These are phyloP conservation scores for Balaeniceps rex DNA, from an alignment of 2,113 vertebrate species.

Conservation along the genomic window DNA sequence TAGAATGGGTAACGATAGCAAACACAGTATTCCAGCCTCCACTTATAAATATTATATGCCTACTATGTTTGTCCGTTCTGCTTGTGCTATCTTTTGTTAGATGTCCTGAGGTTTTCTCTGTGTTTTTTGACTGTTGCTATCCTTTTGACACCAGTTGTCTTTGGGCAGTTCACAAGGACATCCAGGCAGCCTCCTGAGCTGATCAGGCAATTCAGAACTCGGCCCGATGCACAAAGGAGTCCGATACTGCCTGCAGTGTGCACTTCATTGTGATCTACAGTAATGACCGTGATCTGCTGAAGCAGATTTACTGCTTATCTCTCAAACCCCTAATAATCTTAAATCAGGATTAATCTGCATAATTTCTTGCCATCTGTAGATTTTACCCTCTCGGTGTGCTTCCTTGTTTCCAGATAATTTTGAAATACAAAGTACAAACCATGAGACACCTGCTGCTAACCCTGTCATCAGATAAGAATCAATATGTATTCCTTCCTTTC, in stretches of 20 bases:
- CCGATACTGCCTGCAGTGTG: rapidly evolving
- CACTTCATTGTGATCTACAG: neutral
- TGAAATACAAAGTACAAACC: neutral
- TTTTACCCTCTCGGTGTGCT: neutral
- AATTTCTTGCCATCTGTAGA: neutral
- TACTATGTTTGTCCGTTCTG: neutral
- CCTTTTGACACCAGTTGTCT: neutral
- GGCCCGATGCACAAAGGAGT: no score
- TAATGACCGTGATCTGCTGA: neutral
- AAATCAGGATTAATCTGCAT: neutral
- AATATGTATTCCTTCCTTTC: neutral
- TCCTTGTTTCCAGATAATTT: neutral
- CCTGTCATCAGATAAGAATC: neutral
- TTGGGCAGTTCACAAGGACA: neutral
- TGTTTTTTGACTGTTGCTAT: neutral
- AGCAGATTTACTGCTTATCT: neutral
- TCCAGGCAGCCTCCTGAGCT: neutral
- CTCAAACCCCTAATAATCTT: neutral
- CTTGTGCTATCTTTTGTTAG: neutral
- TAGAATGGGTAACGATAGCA: neutral
- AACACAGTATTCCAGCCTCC: neutral
- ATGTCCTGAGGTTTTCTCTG: neutral
- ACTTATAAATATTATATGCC: neutral
- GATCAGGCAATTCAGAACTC: neutral
- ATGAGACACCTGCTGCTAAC: neutral